Conservation (phyloP, 1,140 invertebrate species). For the Megathymus violae region DNA sequence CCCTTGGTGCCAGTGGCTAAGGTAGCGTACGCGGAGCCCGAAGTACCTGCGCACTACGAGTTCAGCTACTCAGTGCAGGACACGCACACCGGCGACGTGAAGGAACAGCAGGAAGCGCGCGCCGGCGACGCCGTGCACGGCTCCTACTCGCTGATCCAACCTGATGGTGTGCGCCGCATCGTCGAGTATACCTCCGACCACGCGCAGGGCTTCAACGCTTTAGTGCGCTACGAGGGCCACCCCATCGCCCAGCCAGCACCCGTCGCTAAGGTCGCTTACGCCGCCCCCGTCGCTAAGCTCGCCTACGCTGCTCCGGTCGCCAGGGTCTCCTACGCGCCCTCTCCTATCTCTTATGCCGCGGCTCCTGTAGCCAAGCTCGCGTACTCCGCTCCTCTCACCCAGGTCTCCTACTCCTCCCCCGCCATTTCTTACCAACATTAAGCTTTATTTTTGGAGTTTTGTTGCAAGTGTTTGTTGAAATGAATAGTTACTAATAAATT, state of each 20-base stretch:
- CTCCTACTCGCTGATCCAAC: constrained; percentile 86
- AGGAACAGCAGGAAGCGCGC: constrained; percentile 72
- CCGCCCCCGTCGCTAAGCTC: constrained; percentile 38
- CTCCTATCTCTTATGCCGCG: no score
- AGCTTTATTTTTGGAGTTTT: neutral
- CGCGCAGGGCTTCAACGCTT: constrained; percentile 62
- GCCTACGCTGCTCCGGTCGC: constrained; percentile 49
- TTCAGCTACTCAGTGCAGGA: constrained; percentile 88
- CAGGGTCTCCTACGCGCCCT: constrained; percentile 56
- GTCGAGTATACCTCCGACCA: constrained; percentile 85
- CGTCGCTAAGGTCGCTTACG: constrained; percentile 50
- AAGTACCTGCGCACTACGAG: constrained; percentile 86
- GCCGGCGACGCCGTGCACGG: constrained; percentile 84
- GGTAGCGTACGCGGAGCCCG: constrained; percentile 68
- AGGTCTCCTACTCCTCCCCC: constrained; percentile 60
- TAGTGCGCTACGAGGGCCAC: constrained; percentile 63
- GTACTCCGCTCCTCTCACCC: constrained; percentile 48
- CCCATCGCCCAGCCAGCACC: constrained; percentile 46
- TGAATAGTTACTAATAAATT: constrained; percentile 29
- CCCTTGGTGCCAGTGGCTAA: constrained; percentile 57
- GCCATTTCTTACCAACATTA: constrained; percentile 66
- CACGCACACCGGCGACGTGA: constrained; percentile 79
- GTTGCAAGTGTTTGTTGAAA: no score
- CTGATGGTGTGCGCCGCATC: constrained; percentile 62
- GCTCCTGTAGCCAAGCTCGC: constrained; percentile 43